A percentile compares a stretch with the other conserved stretches of the same genome.
Evolutionary conservation across 2,797 vertebrate genomes (phyloP).

Genomic region (Xenopus petersii): DNA sequence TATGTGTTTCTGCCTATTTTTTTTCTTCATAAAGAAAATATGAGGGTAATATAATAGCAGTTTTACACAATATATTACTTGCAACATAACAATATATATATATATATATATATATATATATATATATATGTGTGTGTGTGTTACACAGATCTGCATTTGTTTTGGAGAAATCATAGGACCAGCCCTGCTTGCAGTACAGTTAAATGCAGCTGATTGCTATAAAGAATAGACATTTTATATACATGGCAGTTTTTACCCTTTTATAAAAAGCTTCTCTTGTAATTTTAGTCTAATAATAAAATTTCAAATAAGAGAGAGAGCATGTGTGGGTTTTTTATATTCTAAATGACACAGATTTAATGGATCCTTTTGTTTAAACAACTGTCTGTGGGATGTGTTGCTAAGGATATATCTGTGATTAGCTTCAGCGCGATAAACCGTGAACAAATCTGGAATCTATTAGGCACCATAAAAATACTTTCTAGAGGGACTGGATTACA

Average conservation of each 20-base stretch:
- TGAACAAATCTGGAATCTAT: not conserved
- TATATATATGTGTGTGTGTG: too few species aligned
- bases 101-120: too few species aligned
- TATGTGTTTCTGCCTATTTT: too few species aligned
- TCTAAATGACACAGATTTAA: constrained; percentile 13
- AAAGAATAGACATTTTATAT: too few species aligned
- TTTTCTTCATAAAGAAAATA: too few species aligned
- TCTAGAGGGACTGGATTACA: not conserved
- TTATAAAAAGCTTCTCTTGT: not conserved
- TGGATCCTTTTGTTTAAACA: constrained; percentile 20
- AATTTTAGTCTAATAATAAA: not conserved
- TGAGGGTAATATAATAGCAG: too few species aligned
- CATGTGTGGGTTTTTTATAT: not conserved
- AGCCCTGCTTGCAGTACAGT: too few species aligned
- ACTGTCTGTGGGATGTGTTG: constrained; percentile 16
- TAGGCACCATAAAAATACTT: not conserved
- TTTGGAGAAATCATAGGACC: too few species aligned
- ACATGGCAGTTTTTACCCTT: not conserved
- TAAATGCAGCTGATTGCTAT: too few species aligned
- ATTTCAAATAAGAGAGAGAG: not conserved
- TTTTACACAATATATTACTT: too few species aligned
- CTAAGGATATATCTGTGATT: constrained; percentile 15
- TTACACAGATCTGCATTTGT: too few species aligned
- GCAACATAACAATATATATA: too few species aligned
- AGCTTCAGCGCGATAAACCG: constrained; percentile 6